Conservation (phyloP, 92 coral and sea anemone species). For the Anthopleura xanthogrammica region DNA sequence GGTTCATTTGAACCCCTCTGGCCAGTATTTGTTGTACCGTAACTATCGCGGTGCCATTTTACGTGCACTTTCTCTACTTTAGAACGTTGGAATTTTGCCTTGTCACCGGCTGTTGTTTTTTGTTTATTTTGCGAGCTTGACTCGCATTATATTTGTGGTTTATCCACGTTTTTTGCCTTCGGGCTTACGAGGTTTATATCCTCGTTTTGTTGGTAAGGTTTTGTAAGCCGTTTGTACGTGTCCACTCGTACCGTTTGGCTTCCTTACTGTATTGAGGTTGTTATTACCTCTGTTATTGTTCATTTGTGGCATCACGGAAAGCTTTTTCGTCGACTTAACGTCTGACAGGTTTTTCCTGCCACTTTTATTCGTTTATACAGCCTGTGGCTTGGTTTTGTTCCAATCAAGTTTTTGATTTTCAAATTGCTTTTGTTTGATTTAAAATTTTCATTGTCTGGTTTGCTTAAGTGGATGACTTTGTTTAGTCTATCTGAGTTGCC, state of each 20-base stretch:
- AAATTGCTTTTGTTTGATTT: too few species aligned
- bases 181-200: not conserved
- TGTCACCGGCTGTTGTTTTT: not conserved
- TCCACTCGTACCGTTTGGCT: not conserved
- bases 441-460: too few species aligned
- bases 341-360: not conserved
- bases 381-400: too few species aligned
- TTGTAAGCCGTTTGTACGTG: not conserved
- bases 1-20: slow-evolving; percentile 37
- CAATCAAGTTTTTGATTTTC: too few species aligned
- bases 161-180: not conserved
- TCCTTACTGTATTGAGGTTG: not conserved
- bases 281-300: not conserved
- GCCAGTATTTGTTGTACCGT: slow-evolving; percentile 53
- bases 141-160: not conserved
- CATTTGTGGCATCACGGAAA: not conserved
- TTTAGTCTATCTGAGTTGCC: too few species aligned
- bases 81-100: not conserved
- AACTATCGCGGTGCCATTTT: slow-evolving; percentile 62
- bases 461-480: too few species aligned
- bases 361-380: not conserved
- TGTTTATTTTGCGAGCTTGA: not conserved
- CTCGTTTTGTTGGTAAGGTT: not conserved
- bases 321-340: not conserved
- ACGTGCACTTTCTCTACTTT: slow-evolving; percentile 21